phyloP scores from a whole-genome alignment of 2,797 vertebrate species.

The Crocidura indochinensis region DNA sequence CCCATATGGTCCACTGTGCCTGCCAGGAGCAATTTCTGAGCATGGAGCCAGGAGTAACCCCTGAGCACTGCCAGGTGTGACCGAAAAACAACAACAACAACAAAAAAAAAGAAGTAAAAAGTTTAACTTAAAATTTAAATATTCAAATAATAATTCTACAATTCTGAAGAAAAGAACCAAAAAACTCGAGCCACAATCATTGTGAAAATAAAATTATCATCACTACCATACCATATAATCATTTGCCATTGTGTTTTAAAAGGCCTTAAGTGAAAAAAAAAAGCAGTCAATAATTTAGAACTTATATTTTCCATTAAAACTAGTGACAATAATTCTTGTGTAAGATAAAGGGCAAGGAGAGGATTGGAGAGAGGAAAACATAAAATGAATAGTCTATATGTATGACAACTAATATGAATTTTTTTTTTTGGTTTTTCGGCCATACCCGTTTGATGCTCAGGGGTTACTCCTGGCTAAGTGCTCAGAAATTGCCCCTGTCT shows the following conservation, averaged over 20 bases:
- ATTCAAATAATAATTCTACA: neutral
- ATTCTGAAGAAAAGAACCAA: conserved; percentile 21
- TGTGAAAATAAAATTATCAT: neutral
- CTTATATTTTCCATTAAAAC: conserved; percentile 29
- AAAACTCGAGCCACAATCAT: neutral
- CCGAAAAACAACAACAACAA: too few species aligned
- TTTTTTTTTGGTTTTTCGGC: too few species aligned
- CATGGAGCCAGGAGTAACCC: too few species aligned
- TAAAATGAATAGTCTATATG: conserved; percentile 14
- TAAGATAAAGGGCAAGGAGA: neutral
- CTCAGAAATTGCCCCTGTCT: too few species aligned
- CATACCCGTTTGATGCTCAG: too few species aligned
- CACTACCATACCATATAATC: too few species aligned
- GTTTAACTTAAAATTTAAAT: conserved; percentile 43
- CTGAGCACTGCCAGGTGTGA: too few species aligned
- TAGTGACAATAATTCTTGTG: neutral
- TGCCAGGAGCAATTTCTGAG: too few species aligned
- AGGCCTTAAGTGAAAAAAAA: neutral
- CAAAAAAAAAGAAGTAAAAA: conserved; percentile 44
- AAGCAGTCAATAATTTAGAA: neutral
- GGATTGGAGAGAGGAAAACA: neutral
- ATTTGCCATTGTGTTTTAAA: neutral
- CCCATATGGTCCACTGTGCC: too few species aligned
- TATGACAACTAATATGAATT: conserved; percentile 26
- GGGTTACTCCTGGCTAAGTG: too few species aligned